These are phyloP conservation scores for Anneissia japonica DNA, from an alignment of 35 echinoderm and acorn worm genomes.

Conservation along the genomic window DNA sequence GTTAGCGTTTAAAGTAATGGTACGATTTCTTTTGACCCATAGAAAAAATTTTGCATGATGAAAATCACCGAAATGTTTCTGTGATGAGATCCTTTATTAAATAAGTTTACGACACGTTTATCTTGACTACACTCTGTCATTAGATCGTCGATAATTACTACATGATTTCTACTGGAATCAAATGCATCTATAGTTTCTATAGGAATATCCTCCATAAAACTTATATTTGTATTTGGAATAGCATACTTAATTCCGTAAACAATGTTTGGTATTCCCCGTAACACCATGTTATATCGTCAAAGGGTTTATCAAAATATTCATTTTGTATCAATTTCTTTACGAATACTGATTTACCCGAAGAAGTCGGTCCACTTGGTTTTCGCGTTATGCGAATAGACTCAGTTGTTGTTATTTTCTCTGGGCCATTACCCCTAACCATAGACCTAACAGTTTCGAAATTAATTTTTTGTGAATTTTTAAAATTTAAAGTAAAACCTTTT, in stretches of 20 bases:
- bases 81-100: slow-evolving; percentile 27
- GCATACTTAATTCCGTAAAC: background rate
- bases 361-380: no score
- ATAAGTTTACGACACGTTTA: slow-evolving; percentile 15
- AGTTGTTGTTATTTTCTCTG: no score
- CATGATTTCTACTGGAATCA: no score
- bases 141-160: slow-evolving; percentile 8
- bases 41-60: background rate
- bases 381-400: no score
- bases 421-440: no score
- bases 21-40: slow-evolving; percentile 13
- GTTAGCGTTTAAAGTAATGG: slow-evolving; percentile 56
- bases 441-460: no score
- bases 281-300: background rate
- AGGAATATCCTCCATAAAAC: background rate
- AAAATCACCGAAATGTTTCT: slow-evolving; percentile 3
- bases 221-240: background rate
- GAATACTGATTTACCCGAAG: no score
- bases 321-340: no score
- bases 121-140: slow-evolving; percentile 16
- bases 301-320: background rate
- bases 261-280: background rate
- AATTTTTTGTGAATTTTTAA: no score
- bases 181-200: no score
- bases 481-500: no score